phyloP scores from a whole-genome alignment of 2,888 invertebrate genomes.

The Harmothoe impar region DNA sequence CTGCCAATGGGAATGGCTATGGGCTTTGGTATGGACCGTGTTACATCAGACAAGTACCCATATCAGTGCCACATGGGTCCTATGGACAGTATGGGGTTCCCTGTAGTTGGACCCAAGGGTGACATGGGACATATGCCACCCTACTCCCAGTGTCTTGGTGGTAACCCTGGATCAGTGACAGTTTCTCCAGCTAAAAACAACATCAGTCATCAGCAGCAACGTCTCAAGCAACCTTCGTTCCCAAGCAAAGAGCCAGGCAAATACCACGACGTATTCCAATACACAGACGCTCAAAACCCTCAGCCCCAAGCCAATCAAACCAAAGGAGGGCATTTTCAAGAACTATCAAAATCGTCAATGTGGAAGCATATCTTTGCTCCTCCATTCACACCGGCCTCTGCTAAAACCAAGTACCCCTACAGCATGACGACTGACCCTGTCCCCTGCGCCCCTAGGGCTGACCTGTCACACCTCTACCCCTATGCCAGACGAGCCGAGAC shows the following conservation, averaged over 20 bases:
- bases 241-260: neutral
- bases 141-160: neutral
- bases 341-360: neutral
- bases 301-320: neutral
- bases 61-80: neutral
- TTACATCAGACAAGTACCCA: slow-evolving; percentile 26
- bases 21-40: too few relatives aligned
- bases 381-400: neutral
- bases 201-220: neutral
- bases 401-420: neutral
- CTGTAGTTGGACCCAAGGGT: neutral
- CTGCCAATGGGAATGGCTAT: neutral
- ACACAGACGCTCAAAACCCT: neutral
- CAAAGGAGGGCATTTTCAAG: neutral
- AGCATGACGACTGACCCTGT: neutral
- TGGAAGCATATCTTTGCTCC: slow-evolving; percentile 25
- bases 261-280: neutral
- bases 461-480: neutral
- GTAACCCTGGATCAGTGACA: neutral
- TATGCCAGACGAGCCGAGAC: neutral
- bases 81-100: neutral
- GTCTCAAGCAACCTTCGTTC: neutral
- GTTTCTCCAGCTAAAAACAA: neutral
- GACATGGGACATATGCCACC: neutral
- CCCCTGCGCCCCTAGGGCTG: neutral